Evolutionary conservation across 2,797 vertebrate species (phyloP).

Genomic region (Tapera naevia): DNA sequence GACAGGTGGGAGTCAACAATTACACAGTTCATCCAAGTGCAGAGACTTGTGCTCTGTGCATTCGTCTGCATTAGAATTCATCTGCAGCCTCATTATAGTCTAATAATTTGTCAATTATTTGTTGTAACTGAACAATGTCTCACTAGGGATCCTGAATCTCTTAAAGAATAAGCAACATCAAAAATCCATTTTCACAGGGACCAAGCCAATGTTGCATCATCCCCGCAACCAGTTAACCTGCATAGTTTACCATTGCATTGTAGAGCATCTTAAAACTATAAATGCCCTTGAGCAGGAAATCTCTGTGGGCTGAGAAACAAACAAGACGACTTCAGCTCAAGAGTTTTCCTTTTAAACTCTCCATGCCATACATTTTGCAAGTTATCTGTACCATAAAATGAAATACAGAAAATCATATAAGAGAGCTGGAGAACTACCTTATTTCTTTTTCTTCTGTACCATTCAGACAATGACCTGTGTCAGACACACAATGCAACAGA

Average conservation of each 20-base stretch:
- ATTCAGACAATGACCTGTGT: background rate
- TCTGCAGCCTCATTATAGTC: background rate
- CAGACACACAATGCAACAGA: background rate
- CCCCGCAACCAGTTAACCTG: background rate
- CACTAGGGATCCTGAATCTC: background rate
- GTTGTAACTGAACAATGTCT: background rate
- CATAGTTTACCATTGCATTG: background rate
- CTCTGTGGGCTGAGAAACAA: background rate
- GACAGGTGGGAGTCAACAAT: background rate
- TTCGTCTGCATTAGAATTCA: background rate
- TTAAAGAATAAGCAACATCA: background rate
- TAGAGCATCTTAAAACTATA: background rate
- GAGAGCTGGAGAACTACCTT: background rate
- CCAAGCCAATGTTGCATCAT: background rate
- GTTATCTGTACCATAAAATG: background rate
- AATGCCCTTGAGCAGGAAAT: background rate
- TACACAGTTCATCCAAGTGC: background rate
- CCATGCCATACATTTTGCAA: background rate
- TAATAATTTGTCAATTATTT: background rate
- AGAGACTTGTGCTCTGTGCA: accelerated
- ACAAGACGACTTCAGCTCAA: background rate
- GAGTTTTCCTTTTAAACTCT: background rate
- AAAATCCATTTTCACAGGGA: background rate
- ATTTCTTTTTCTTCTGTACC: background rate
- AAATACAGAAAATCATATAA: background rate